Evolutionary conservation across 1,140 invertebrate genomes (phyloP).

Genomic region (Cherax quadricarinatus): DNA sequence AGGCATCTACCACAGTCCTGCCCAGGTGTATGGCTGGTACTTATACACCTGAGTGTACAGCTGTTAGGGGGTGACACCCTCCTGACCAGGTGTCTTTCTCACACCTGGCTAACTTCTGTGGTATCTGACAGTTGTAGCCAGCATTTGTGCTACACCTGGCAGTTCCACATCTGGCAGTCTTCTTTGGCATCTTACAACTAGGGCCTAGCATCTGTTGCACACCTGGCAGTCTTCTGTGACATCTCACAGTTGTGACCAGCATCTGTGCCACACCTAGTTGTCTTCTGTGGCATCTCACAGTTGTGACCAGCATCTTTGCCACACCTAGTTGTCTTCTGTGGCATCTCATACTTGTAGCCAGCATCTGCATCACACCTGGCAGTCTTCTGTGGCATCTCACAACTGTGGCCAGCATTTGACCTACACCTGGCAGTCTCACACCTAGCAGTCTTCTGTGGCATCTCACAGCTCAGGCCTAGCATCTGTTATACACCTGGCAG

Average conservation of each 20-base stretch:
- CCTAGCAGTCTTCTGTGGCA: neutral
- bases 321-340: neutral
- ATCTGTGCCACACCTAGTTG: neutral
- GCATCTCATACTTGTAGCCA: neutral
- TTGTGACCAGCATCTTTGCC: neutral
- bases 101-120: neutral
- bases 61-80: neutral
- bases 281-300: neutral
- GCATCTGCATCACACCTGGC: neutral
- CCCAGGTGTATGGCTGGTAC: neutral
- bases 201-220: neutral
- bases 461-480: too few species aligned
- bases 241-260: neutral
- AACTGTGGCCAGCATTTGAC: too few species aligned
- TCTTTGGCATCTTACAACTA: neutral
- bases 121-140: neutral
- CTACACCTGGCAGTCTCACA: neutral
- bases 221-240: neutral
- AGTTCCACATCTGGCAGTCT: neutral
- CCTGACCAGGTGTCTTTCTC: neutral
- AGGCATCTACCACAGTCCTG: neutral
- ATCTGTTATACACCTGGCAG: neutral
- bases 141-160: neutral
- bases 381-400: neutral
- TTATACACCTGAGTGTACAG: neutral